Conservation (phyloP, 2,888 invertebrate species). For the Lepidonotus clava region DNA sequence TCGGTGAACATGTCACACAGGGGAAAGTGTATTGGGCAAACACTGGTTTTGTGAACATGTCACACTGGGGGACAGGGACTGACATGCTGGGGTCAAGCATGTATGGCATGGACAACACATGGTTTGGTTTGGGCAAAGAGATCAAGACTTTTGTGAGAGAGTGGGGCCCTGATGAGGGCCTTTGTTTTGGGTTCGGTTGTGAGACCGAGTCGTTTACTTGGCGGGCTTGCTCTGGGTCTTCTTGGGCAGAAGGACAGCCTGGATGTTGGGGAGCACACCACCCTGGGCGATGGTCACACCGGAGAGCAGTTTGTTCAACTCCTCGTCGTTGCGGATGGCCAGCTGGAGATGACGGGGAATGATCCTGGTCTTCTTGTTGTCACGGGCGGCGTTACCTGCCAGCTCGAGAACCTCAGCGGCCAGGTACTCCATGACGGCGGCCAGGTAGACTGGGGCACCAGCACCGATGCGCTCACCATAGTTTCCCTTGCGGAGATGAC, state of each 20-base stretch:
- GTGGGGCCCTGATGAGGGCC: constrained; percentile 27
- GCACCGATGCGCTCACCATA: constrained; percentile 80
- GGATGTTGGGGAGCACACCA: constrained; percentile 91
- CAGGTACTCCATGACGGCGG: constrained; percentile 81
- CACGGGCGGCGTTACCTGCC: constrained; percentile 82
- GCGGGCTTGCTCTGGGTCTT: constrained; percentile 82
- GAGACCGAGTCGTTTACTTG: too few species aligned
- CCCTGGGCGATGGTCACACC: constrained; percentile 92
- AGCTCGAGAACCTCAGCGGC: constrained; percentile 84
- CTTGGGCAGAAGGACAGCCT: constrained; percentile 88
- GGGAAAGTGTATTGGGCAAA: too few species aligned
- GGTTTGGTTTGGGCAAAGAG: too few species aligned
- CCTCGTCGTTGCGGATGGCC: constrained; percentile 91
- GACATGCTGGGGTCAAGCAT: too few species aligned
- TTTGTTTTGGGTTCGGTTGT: too few species aligned
- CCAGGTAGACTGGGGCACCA: constrained; percentile 80
- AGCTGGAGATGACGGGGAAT: constrained; percentile 90
- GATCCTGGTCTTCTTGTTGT: constrained; percentile 86
- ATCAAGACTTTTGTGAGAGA: not conserved
- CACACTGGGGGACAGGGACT: too few species aligned
- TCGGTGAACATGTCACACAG: too few species aligned
- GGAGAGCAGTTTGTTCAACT: constrained; percentile 88
- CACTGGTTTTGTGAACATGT: too few species aligned
- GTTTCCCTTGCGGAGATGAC: constrained; percentile 79
- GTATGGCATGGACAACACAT: too few species aligned